Evolutionary conservation across 2,113 vertebrate species (phyloP), one percentile per base, ranked within the genome.

Genomic region (Pteropus alecto): DNA sequence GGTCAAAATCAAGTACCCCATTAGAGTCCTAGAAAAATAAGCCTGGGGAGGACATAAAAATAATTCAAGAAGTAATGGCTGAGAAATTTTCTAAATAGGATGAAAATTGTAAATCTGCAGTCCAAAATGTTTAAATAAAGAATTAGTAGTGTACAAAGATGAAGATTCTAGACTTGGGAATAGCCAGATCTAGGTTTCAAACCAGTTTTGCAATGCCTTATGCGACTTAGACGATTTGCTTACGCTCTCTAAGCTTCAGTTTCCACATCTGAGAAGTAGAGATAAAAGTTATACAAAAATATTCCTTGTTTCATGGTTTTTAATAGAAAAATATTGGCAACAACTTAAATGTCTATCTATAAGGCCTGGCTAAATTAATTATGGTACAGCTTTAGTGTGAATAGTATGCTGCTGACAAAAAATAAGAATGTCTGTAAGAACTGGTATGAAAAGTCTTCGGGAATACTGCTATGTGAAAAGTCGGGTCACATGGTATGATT

Each of bases 241-340:
- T 87, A 41, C 85, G 18, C 18, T 88, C 4, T 74, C 82, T 61
- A 65, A 48, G 24, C 9, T 68, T 85, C 19, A 6, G 16, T 91
- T 88, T 70, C 35, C 43, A 84, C 30, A 63, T 79, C 12, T 74
- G 41, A 12, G 74, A 90, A 58, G 21, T 58, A 67, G 82, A 70
- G 58, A 94, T 92, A 67, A 94, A 87, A 93, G 68, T 63, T 68
- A 54, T 12, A 88, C n/a, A 74, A 60, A 81, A 89, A 18, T 63
- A 70, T 56, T 79, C n/a, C 38, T 87, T 92, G 16, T 92, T 82
- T 88, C 43, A 61, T 51, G 28, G 13, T 76, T 93, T 77, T 70
- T 77, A 84, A 78, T n/a, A 87, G 51, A 71, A 70, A 94, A 48
- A 87, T 77, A 70, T 16, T 65, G 85, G 58, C 24, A 63, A 82